Evolutionary conservation across 2,113 vertebrate genomes (phyloP).

Genomic region (Shinisaurus crocodilurus): DNA sequence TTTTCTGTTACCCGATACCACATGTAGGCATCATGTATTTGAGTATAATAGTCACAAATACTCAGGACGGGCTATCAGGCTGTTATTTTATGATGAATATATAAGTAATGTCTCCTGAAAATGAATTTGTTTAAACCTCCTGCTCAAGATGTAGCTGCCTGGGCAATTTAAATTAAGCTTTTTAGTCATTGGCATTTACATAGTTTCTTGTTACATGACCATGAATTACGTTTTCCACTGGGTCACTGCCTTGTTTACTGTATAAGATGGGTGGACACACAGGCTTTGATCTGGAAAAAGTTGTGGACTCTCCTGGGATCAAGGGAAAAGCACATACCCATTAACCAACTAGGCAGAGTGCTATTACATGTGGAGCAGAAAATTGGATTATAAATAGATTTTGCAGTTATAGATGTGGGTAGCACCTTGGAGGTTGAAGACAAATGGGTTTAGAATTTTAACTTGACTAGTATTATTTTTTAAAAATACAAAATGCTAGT

Average conservation of each 20-base stretch:
- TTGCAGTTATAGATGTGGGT: background rate
- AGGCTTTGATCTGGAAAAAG: background rate
- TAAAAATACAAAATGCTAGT: background rate
- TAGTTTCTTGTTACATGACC: background rate
- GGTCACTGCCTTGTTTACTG: background rate
- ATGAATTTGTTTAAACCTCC: background rate
- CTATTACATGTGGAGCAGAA: background rate
- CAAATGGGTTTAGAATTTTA: background rate
- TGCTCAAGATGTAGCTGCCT: background rate
- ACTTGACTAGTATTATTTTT: background rate
- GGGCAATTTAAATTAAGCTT: background rate
- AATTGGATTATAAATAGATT: background rate
- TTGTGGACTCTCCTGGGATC: background rate
- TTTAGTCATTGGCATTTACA: constrained; percentile 9
- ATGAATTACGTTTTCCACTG: background rate
- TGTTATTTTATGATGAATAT: background rate
- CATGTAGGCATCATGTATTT: background rate
- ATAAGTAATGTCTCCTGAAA: background rate
- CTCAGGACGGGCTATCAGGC: too few relatives aligned
- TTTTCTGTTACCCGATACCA: background rate
- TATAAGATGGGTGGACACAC: background rate
- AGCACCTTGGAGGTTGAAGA: background rate
- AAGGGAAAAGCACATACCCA: background rate
- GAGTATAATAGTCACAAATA: background rate
- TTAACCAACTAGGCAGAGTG: background rate